Conservation (phyloP, 2,113 vertebrate species). For the Elephas maximus region DNA sequence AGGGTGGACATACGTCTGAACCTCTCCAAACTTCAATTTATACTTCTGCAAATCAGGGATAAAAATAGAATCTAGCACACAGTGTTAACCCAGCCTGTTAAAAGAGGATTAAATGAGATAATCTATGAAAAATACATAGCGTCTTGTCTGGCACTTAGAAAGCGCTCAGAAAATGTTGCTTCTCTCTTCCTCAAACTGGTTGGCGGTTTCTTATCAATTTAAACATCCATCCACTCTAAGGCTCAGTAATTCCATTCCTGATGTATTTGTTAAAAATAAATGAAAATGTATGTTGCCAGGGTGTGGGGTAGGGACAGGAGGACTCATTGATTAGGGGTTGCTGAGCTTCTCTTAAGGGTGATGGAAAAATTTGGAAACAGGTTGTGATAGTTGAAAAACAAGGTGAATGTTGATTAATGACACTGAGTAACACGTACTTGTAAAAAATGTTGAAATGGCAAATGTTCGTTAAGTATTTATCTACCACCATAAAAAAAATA, state of each 20-base stretch:
- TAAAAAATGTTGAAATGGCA: too few relatives aligned
- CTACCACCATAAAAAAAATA: neutral
- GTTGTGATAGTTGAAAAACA: too few relatives aligned
- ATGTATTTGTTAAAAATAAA: neutral
- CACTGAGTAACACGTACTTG: too few relatives aligned
- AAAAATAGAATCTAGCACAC: neutral
- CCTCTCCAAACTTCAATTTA: constrained; percentile 9
- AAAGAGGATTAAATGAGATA: neutral
- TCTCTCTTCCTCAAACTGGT: neutral
- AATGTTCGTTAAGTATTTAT: too few relatives aligned
- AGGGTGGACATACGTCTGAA: neutral
- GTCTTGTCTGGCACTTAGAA: neutral
- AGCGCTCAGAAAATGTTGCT: neutral
- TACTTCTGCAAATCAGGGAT: constrained; percentile 48
- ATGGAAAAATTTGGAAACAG: too few relatives aligned
- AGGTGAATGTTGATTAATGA: too few relatives aligned
- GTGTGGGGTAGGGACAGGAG: too few relatives aligned
- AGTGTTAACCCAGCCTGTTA: neutral
- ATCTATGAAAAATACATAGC: neutral
- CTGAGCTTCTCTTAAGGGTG: too few relatives aligned
- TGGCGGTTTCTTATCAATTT: neutral
- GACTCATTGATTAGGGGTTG: too few relatives aligned
- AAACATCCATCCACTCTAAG: accelerated
- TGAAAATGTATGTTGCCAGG: neutral
- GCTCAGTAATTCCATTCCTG: neutral